Conservation (phyloP, 2,888 invertebrate genomes). For the Tenodera sinensis region DNA sequence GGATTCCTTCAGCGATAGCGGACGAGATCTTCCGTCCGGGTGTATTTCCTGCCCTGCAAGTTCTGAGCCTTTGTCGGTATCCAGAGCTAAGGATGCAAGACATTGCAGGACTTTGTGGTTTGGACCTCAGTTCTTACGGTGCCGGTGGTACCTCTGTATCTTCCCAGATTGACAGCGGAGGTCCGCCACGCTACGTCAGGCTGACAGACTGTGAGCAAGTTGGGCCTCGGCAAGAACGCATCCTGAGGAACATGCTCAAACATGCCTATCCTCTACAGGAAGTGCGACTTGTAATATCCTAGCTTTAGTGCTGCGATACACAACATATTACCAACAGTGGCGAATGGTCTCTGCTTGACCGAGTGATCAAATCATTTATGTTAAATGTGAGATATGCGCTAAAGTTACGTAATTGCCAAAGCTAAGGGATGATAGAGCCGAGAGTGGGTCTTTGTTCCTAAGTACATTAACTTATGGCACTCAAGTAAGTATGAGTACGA, state of each 20-base stretch:
- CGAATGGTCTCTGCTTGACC: neutral
- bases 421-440: too few species aligned
- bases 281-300: neutral
- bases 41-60: slow-evolving; percentile 29
- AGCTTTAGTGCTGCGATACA: neutral
- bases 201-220: slow-evolving; percentile 34
- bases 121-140: slow-evolving; percentile 6
- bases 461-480: too few species aligned
- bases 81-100: slow-evolving; percentile 35
- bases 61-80: slow-evolving; percentile 35
- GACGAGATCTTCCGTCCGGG: slow-evolving; percentile 29
- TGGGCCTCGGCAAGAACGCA: slow-evolving; percentile 16
- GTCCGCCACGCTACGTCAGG: slow-evolving; percentile 33
- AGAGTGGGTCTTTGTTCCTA: too few species aligned
- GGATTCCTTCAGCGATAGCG: slow-evolving; percentile 32
- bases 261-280: neutral
- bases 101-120: slow-evolving; percentile 28
- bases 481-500: too few species aligned
- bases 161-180: neutral
- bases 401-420: too few species aligned
- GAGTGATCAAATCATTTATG: too few species aligned
- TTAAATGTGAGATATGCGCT: too few species aligned
- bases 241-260: slow-evolving; percentile 14
- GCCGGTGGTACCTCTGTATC: neutral
- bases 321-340: neutral